Conservation (phyloP, 2,888 invertebrate genomes). For the Mythimna impura region DNA sequence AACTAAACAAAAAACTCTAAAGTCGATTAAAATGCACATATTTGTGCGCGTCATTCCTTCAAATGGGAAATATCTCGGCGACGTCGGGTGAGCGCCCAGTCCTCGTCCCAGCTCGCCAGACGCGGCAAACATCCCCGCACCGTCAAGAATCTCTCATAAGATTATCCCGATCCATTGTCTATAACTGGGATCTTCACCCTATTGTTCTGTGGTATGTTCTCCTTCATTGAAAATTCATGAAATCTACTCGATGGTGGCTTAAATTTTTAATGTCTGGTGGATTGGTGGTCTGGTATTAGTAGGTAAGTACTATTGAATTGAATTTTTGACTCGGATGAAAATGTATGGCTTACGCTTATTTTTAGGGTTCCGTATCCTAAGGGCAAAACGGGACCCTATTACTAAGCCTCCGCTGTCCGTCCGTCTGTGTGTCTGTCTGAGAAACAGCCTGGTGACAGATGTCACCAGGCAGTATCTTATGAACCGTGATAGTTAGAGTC, state of each 20-base stretch:
- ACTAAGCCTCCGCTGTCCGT: no score
- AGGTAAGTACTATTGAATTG: background rate
- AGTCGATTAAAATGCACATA: constrained; percentile 46
- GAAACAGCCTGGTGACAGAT: no score
- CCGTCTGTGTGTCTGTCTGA: no score
- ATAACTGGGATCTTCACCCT: constrained; percentile 45
- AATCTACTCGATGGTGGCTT: constrained; percentile 15
- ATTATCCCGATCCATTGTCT: constrained; percentile 64
- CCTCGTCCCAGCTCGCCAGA: constrained; percentile 27
- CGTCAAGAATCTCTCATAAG: constrained; percentile 62
- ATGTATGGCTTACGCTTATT: background rate
- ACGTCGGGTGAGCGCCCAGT: constrained; percentile 32
- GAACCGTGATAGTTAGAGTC: no score
- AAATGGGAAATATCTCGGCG: constrained; percentile 62
- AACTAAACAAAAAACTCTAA: background rate
- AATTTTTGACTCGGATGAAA: background rate
- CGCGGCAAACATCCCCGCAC: constrained; percentile 55
- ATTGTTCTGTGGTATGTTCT: constrained; percentile 52
- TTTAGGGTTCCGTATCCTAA: no score
- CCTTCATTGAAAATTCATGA: constrained; percentile 61
- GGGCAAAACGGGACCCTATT: no score
- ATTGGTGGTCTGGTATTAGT: background rate
- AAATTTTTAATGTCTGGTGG: constrained; percentile 13
- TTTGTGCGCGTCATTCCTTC: constrained; percentile 44
- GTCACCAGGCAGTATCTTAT: no score